Evolutionary conservation across 2,888 invertebrate species (phyloP), one percentile per base, ranked within the genome.

Genomic region (Argyresthia goedartella): DNA sequence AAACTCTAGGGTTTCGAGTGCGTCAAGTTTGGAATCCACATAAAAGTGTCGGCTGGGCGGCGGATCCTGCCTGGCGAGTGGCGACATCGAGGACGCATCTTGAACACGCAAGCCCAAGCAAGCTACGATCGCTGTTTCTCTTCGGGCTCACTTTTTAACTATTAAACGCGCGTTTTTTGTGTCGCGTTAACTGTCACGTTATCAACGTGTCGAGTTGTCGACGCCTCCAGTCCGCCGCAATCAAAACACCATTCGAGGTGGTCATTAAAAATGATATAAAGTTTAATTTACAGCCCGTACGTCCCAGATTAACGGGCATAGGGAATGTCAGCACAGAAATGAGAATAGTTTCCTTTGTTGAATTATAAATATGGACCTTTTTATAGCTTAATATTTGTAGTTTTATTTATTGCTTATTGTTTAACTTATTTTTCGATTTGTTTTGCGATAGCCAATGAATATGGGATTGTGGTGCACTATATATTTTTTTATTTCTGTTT

Each of bases 181-280:
- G 67, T 64, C 63, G 62, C 75, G 70, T 78, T 77, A 77, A 81
- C 69, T 77, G 81, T 81, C 79, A 67, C 71, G 75, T 86, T 85
- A 85, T 85, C 85, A 71, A 70, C 80, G 78, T 82, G 86, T 81
- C 72, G 82, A 82, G 77, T 81, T 86, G 86, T 86, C 85, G 85
- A 85, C 86, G 86, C 86, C 86, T 86, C 80, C 81, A 80, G 78
- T 76, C 80, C 64, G 67, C 77, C 73, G 82, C 81, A 84, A 86
- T 86, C 85, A 86, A 85, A 86, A 84, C 82, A 82, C 81, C 81
- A 84, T 85, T 82, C 77, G 76, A 71, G 63, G 66, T 62, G 73
- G 73, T 74, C 82, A 80, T 85, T 85, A 86, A 86, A 85, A 84
- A 80, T 82, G 80, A 81, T 81, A 86, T 86, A 85, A 85, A 85